Base-by-base conservation (phyloP, 2,113 vertebrate species). In the Embiotoca jacksoni region DNA sequence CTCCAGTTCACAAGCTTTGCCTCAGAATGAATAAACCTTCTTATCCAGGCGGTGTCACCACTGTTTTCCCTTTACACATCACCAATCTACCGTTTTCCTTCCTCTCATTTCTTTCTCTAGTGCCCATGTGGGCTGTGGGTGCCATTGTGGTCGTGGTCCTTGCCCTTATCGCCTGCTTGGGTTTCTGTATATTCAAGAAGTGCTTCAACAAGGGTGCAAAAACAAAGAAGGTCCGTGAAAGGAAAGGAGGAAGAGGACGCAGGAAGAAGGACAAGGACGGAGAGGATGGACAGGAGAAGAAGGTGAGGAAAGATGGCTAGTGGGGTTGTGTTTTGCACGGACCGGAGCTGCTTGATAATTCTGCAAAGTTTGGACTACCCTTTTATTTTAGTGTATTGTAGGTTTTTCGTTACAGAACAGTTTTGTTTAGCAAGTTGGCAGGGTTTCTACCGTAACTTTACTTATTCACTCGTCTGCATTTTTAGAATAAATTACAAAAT, bases 61-160 rank as follows among this genome's bases (percentile, higher is more conserved):
- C 46, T 49, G 13, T 39, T 46, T 41, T 67, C 23, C 4, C 23
- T 23, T 23, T 23, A 23, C 23, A 33, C 3, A 61, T 3, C 39
- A 32, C 35, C 10, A 41, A 41, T 37, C 11, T 30, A 9, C 23
- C 4, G 30, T 14, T 46, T 6, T 54, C 6, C 7, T 30, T 13
- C 3, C 6, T 81, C 46, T 69, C 2, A 9, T 15, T 37, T 5
- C 6, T 73, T 15, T 49, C 37, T 62, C 60, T 90, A 97, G 96
- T 97, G 91, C 96, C 96, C 32, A 95, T 96, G 86, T 98, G 96
- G 96, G 96, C 95, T 1, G 79, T 96, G 71, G 96, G 96, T 31
- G 94, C 95, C 77, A 95, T 97, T 16, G 87, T 96, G 60, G 92
- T 96, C 7, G 92, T 96, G 58, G 90, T 94, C 14, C 94, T 95